A percentile compares a stretch with the other conserved stretches of the same genome.
phyloP scores from a whole-genome alignment of 1,140 invertebrate species.

The Zaprionus gabonicus region DNA sequence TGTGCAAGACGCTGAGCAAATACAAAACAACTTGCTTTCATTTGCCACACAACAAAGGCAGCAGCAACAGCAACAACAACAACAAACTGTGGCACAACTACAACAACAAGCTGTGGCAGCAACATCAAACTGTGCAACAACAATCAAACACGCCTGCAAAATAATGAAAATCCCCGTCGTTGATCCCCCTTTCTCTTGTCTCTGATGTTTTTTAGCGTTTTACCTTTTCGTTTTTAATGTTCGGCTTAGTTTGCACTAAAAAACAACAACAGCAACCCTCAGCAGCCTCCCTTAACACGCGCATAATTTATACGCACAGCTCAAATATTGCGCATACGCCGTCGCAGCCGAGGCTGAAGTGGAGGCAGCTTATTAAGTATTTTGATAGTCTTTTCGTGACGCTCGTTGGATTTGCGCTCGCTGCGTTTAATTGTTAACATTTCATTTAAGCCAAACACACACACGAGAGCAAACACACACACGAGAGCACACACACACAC shows the following conservation, averaged over 20 bases:
- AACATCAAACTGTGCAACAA: slow-evolving; percentile 2
- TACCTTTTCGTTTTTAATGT: slow-evolving; percentile 25
- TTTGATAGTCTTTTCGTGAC: slow-evolving; percentile 79
- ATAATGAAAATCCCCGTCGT: slow-evolving; percentile 10
- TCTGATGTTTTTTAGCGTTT: slow-evolving; percentile 10
- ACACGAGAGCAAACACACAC: background rate
- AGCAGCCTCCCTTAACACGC: slow-evolving; percentile 43
- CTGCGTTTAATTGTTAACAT: slow-evolving; percentile 82
- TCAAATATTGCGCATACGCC: slow-evolving; percentile 68
- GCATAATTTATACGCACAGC: slow-evolving; percentile 53
- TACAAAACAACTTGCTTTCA: slow-evolving; percentile 69
- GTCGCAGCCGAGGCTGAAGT: slow-evolving; percentile 30
- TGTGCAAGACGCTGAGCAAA: slow-evolving; percentile 69
- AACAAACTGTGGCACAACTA: background rate
- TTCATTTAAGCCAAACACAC: slow-evolving; percentile 72
- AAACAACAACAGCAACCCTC: slow-evolving; percentile 36
- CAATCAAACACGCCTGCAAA: background rate
- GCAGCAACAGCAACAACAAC: slow-evolving; percentile 19
- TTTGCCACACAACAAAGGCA: slow-evolving; percentile 27
- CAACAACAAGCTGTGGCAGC: slow-evolving; percentile 2
- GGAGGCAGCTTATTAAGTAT: slow-evolving; percentile 51
- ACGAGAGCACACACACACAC: background rate
- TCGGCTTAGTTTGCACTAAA: slow-evolving; percentile 72
- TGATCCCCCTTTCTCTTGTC: slow-evolving; percentile 55
- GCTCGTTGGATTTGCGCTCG: slow-evolving; percentile 60